A percentile compares a stretch with the other conserved stretches of the same genome.
These are phyloP conservation scores for Pipistrellus pygmaeus DNA, from an alignment of 2,797 vertebrate genomes.

Conservation along the genomic window DNA sequence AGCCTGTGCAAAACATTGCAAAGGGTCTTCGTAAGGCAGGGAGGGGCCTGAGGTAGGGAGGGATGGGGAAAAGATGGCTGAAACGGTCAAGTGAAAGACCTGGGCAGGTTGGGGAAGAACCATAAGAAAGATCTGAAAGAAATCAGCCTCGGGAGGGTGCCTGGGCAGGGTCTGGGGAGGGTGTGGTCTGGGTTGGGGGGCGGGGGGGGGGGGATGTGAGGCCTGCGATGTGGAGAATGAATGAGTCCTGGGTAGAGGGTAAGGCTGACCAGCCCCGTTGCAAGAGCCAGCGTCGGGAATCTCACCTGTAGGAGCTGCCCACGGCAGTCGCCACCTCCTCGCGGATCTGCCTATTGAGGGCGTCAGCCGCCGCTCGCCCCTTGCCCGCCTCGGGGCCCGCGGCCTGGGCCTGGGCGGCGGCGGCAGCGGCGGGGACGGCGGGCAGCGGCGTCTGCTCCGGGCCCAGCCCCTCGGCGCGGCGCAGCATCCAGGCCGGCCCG, in stretches of 20 bases:
- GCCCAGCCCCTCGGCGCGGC: slow-evolving; percentile 62
- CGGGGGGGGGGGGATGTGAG: background rate
- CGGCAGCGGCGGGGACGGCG: background rate
- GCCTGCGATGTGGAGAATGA: background rate
- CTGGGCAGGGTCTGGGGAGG: background rate
- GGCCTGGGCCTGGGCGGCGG: slow-evolving; percentile 13
- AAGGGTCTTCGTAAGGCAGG: background rate
- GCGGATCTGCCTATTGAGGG: slow-evolving; percentile 96
- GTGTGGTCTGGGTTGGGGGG: background rate
- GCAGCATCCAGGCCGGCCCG: slow-evolving; percentile 68
- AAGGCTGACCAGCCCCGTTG: background rate
- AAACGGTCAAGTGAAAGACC: background rate
- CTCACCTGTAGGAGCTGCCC: slow-evolving; percentile 96
- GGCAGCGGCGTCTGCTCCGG: slow-evolving; percentile 74
- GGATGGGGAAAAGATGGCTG: background rate
- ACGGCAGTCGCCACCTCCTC: slow-evolving; percentile 90
- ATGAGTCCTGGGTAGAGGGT: background rate
- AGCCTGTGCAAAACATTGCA: background rate
- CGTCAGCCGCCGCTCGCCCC: slow-evolving; percentile 93
- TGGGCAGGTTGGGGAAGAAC: background rate
- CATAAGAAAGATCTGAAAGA: background rate
- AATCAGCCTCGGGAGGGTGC: background rate
- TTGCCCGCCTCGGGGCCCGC: slow-evolving; percentile 84
- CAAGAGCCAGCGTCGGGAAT: background rate
- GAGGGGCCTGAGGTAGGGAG: background rate